Evolutionary conservation across 2,113 vertebrate genomes (phyloP).

Genomic region (Channa maculata): DNA sequence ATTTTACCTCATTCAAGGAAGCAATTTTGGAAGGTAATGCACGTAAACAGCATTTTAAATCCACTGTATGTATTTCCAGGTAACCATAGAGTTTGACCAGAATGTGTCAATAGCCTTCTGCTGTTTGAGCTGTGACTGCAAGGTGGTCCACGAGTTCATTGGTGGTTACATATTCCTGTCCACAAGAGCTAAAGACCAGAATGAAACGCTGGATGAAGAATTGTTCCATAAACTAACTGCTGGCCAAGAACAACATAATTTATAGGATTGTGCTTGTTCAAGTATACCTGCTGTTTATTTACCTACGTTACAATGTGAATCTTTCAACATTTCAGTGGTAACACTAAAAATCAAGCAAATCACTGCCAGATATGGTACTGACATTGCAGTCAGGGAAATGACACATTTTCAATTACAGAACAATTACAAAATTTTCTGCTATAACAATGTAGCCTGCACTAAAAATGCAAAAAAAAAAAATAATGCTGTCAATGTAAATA

Average conservation of each 20-base stretch:
- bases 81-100: conserved; percentile 96
- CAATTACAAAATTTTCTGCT: conserved; percentile 6
- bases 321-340: not conserved
- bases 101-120: conserved; percentile 91
- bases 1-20: not conserved
- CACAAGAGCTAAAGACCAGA: conserved; percentile 96
- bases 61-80: conserved; percentile 79
- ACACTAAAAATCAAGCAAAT: conserved; percentile 1
- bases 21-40: not conserved
- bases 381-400: not conserved
- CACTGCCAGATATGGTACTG: conserved; percentile 4
- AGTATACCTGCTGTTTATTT: not conserved
- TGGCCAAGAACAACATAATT: conserved; percentile 88
- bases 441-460: conserved; percentile 11
- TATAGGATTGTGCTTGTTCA: not conserved
- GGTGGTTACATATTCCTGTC: conserved; percentile 99
- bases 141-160: conserved; percentile 95
- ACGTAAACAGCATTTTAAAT: not conserved
- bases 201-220: conserved; percentile 95
- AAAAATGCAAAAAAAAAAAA: not conserved
- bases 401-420: conserved; percentile 22
- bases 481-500: conserved; percentile 55
- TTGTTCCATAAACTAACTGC: conserved; percentile 97
- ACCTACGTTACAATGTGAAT: conserved; percentile 28
- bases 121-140: conserved; percentile 93